Percentiles rank a stretch among this genome's conserved stretches.
phyloP scores from a whole-genome alignment of 1,140 invertebrate genomes.

The Bombus confusus region DNA sequence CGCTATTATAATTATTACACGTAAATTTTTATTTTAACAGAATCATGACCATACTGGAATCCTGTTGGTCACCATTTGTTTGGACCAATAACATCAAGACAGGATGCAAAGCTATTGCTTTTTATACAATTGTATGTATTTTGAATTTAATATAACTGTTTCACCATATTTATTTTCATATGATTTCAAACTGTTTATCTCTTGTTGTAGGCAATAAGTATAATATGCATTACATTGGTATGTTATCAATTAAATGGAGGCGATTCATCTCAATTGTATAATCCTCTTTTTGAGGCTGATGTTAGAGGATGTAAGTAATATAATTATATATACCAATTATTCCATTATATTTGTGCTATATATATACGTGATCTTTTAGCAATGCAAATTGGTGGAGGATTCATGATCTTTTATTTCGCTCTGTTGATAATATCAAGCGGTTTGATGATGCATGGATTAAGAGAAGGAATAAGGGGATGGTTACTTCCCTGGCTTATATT shows the following conservation, averaged over 20 bases:
- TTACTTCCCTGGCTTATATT: slow-evolving; percentile 91
- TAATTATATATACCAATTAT: background rate
- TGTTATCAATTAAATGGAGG: slow-evolving; percentile 90
- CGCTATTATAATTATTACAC: background rate
- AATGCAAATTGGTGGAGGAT: slow-evolving; percentile 87
- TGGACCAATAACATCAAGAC: slow-evolving; percentile 91
- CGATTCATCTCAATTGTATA: slow-evolving; percentile 93
- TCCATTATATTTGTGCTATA: background rate
- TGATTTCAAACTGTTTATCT: background rate
- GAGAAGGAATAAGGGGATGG: slow-evolving; percentile 87
- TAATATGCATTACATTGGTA: slow-evolving; percentile 89
- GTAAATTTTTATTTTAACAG: slow-evolving; percentile 46
- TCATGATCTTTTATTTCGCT: slow-evolving; percentile 89
- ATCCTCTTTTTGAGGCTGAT: slow-evolving; percentile 94
- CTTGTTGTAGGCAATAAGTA: slow-evolving; percentile 84
- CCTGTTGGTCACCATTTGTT: slow-evolving; percentile 94
- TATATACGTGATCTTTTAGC: slow-evolving; percentile 83
- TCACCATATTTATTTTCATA: background rate
- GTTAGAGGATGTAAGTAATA: slow-evolving; percentile 87
- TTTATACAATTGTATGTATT: slow-evolving; percentile 86
- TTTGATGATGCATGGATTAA: slow-evolving; percentile 84
- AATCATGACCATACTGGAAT: slow-evolving; percentile 88
- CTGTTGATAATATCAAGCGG: slow-evolving; percentile 86
- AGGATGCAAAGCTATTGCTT: slow-evolving; percentile 89
- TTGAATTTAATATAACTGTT: background rate